A percentile compares a stretch with the other conserved stretches of the same genome.
phyloP scores from a whole-genome alignment of 2,888 invertebrate genomes.

The Venustoraphidia nigricollis region DNA sequence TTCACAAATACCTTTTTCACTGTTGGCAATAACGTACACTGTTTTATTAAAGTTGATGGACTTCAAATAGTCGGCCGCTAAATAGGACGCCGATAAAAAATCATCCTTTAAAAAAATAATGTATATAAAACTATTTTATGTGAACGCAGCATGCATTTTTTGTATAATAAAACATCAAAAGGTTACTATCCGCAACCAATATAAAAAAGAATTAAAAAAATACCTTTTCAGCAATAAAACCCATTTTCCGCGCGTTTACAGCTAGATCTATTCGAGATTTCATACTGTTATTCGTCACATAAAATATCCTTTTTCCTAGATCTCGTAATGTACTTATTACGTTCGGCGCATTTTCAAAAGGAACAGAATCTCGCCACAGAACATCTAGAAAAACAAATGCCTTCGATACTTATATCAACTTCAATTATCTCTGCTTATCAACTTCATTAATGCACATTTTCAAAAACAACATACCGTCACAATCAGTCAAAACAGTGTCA shows the following conservation, averaged over 20 bases:
- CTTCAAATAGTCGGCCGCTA: conserved; percentile 65
- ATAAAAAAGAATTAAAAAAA: neutral
- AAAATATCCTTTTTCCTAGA: conserved; percentile 68
- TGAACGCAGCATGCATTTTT: too few species aligned
- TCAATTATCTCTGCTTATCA: neutral
- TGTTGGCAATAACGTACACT: conserved; percentile 69
- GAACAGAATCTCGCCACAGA: conserved; percentile 58
- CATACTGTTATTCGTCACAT: conserved; percentile 84
- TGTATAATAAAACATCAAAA: too few species aligned
- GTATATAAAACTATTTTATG: too few species aligned
- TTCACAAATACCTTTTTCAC: conserved; percentile 49
- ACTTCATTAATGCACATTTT: too few species aligned
- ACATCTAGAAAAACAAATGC: conserved; percentile 39
- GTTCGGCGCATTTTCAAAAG: conserved; percentile 51
- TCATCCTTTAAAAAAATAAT: conserved; percentile 31
- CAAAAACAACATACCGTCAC: conserved; percentile 51
- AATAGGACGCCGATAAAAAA: conserved; percentile 64
- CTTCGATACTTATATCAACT: conserved; percentile 9
- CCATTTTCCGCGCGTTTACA: conserved; percentile 53
- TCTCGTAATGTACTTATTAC: conserved; percentile 51
- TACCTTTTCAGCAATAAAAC: conserved; percentile 43
- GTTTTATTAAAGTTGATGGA: conserved; percentile 56
- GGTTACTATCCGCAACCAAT: neutral
- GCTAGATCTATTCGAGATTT: conserved; percentile 65
- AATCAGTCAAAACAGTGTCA: conserved; percentile 71